Evolutionary conservation across 2,113 vertebrate genomes (phyloP), one percentile per base, ranked within the genome.

Genomic region (Eulacestoma nigropectus): DNA sequence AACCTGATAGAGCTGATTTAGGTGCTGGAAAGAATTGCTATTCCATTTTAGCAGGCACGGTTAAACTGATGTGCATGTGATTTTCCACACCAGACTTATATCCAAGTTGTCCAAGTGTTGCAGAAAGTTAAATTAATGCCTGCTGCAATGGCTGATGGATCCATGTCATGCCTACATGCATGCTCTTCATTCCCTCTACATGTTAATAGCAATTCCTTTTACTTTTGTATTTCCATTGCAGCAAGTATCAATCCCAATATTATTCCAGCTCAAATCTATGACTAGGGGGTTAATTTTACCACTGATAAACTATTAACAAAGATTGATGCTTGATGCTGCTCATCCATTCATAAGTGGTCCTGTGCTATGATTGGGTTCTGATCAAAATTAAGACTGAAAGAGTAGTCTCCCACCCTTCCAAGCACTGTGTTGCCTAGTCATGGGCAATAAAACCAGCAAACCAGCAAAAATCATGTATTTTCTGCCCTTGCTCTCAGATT

Each of bases 261-360:
- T 84, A 93, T 96, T 97, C 95, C 68, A 94, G 69, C 44, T 89
- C 84, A 67, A 97, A 90, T 95, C 93, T 53, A 7, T 89, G 47
- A 88, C 29, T 15, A 21, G 20, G 35, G 35, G 55, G 47, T 89
- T 91, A n/a, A 53, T 96, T 97, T 70, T 72, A 69, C 47, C 32
- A 47, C 59, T 87, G 90, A 88, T 72, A 89, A 93, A 73, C 88
- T 78, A 33, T 55, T 97, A 91, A 96, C 83, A 93, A 72, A 92
- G 94, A 95, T 17, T 88, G 88, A 96, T 95, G 57, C 23, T 69
- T 56, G 65, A 29, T 86, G 32, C 33, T 93, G 89, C 55, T 90
- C 67, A 92, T 87, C 64, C 84, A 95, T 89, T 96, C 92, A 87
- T 44, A 96, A 97, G 64, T 44, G 53, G 14, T 69, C 68, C 70